Evolutionary conservation across 1,140 invertebrate genomes (phyloP), one percentile per base, ranked within the genome.

Genomic region (Anoplolepis gracilipes): DNA sequence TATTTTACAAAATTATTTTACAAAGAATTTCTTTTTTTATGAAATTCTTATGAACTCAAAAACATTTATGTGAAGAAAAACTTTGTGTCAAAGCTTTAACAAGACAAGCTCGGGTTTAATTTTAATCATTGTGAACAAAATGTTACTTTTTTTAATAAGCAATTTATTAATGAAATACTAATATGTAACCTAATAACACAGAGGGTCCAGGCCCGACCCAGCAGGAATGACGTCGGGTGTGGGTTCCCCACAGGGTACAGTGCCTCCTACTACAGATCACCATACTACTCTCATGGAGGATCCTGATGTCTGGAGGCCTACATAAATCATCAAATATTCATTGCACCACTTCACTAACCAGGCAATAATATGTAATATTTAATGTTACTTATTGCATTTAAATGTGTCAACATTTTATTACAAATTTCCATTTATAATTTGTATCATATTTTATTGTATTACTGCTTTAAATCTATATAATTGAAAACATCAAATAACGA

Each of bases 231-330:
- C 97, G 93, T 96, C 96, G 57, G 95, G 95, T 77, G 94, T 96
- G 91, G 94, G 95, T 95, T 96, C 94, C 95, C 96, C 95, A 95
- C 97, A 93, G 90, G 96, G 94, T 93, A 95, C 93, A 92, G 95
- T 94, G 95, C 96, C 94, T 95, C 96, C 95, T 95, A 96, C 96
- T 95, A 96, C 95, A 90, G 96, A 96, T 94, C 96, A 96, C 88
- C 96, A 97, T 94, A 97, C 97, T 90, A 98, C 97, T 86, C 96
- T 98, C 78, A 98, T 98, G 97, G 97, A 98, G 95, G 97, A 98
- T 95, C 97, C 97, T 64, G 97, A 98, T 95, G 97, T 98, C 90
- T 98, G 97, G 97, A 97, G 97, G 94, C 97, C 97, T 92, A 98
- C 97, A 96, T 98, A 98, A 97, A 96, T 94, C 92, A 89, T 90